A percentile compares a stretch with the other conserved stretches of the same genome.
phyloP scores from a whole-genome alignment of 2,888 invertebrate species.

The Sycophila texana region DNA sequence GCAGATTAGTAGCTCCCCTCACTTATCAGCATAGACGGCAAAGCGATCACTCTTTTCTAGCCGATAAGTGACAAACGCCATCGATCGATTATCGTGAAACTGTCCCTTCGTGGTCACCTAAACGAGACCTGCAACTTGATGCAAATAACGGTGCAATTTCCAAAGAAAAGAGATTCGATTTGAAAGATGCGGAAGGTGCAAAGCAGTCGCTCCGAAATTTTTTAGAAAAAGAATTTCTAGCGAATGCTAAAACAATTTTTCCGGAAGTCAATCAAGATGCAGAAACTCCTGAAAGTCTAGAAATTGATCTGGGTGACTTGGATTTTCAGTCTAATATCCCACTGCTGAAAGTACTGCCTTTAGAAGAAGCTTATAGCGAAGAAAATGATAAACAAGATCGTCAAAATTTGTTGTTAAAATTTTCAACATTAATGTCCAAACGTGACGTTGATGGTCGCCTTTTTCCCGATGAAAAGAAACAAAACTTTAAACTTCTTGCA shows the following conservation, averaged over 20 bases:
- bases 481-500: too few relatives aligned
- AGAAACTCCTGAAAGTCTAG: slow-evolving; percentile 58
- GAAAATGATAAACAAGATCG: too few relatives aligned
- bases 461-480: too few relatives aligned
- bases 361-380: not conserved
- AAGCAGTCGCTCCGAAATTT: slow-evolving; percentile 61
- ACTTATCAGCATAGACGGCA: slow-evolving; percentile 74
- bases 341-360: slow-evolving; percentile 39
- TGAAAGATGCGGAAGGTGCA: slow-evolving; percentile 61
- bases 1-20: slow-evolving; percentile 82
- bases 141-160: slow-evolving; percentile 39
- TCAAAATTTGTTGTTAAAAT: too few relatives aligned
- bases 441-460: too few relatives aligned
- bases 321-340: slow-evolving; percentile 55
- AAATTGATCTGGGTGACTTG: slow-evolving; percentile 55
- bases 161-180: slow-evolving; percentile 49
- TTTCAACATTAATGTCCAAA: too few relatives aligned
- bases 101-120: slow-evolving; percentile 27
- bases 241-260: slow-evolving; percentile 57
- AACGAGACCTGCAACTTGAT: slow-evolving; percentile 47
- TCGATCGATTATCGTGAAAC: slow-evolving; percentile 25
- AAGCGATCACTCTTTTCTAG: slow-evolving; percentile 68
- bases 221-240: slow-evolving; percentile 63
- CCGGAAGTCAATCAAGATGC: slow-evolving; percentile 42
- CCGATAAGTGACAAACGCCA: slow-evolving; percentile 67